Conservation (phyloP, 2,888 invertebrate genomes). For the Callyntrura sp. region DNA sequence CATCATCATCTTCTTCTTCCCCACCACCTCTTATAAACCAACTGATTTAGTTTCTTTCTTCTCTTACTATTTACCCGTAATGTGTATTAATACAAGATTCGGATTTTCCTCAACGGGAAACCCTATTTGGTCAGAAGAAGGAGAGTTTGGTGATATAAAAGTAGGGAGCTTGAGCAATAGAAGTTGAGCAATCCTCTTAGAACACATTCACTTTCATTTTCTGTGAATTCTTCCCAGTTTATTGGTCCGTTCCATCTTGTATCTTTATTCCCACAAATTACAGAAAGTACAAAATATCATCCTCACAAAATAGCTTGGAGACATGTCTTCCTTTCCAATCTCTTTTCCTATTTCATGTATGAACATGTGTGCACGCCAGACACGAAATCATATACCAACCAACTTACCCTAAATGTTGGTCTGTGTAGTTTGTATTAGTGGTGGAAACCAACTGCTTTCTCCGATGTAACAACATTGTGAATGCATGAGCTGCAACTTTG, state of each 20-base stretch:
- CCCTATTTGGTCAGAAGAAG: conserved; percentile 52
- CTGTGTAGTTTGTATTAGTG: not conserved
- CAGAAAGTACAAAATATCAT: conserved; percentile 30
- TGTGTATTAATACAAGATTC: conserved; percentile 20
- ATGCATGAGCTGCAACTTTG: not conserved
- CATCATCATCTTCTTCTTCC: conserved; percentile 61
- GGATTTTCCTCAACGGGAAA: not conserved
- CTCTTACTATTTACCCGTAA: not conserved
- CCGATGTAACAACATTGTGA: not conserved
- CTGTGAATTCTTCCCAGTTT: conserved; percentile 8
- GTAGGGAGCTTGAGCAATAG: conserved; percentile 46
- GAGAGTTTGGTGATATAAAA: conserved; percentile 55
- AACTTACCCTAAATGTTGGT: not conserved
- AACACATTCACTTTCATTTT: conserved; percentile 8
- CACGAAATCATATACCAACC: not conserved
- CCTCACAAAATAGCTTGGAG: conserved; percentile 65
- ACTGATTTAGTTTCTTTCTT: conserved; percentile 61
- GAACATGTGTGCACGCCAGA: not conserved
- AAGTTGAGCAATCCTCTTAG: conserved; percentile 67
- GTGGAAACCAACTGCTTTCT: not conserved
- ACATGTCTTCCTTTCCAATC: conserved; percentile 25
- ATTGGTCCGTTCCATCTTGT: not conserved
- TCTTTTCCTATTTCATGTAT: not conserved
- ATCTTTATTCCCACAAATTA: conserved; percentile 25
- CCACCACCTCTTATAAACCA: conserved; percentile 44